Percentiles rank a stretch among this genome's conserved stretches.
Conservation (phyloP, 2,888 invertebrate species). For the Eupithecia pulchellata region DNA sequence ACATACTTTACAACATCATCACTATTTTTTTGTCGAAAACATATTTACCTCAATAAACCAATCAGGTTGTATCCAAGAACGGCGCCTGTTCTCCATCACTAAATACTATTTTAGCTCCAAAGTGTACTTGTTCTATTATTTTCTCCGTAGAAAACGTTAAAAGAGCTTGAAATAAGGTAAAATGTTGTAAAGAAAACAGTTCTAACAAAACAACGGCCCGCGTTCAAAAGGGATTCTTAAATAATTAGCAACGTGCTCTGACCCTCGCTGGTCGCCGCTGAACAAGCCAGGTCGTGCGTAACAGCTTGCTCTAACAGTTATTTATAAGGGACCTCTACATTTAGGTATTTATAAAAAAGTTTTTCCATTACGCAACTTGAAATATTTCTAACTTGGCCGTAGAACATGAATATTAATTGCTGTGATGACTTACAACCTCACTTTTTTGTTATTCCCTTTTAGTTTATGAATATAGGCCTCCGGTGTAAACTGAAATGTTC, state of each 20-base stretch:
- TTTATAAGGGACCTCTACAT: conserved; percentile 78
- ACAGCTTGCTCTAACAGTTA: conserved; percentile 82
- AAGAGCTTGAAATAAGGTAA: not conserved
- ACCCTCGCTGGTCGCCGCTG: conserved; percentile 69
- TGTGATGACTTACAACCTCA: conserved; percentile 45
- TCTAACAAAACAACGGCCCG: conserved; percentile 45
- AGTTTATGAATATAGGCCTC: not conserved
- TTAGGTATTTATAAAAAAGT: conserved; percentile 77
- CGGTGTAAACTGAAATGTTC: not conserved
- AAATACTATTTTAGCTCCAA: not conserved
- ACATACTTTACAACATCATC: not conserved
- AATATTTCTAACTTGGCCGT: conserved; percentile 62
- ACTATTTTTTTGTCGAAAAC: not conserved
- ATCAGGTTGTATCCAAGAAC: not conserved
- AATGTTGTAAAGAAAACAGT: conserved; percentile 45
- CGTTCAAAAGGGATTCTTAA: conserved; percentile 54
- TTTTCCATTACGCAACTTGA: conserved; percentile 80
- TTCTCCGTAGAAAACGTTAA: not conserved
- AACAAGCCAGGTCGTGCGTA: conserved; percentile 75
- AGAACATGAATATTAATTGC: conserved; percentile 76
- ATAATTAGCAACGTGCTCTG: conserved; percentile 81
- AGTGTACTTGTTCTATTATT: not conserved
- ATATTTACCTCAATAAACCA: not conserved
- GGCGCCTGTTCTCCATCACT: not conserved
- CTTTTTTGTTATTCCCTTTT: conserved; percentile 34